Conservation (phyloP, 2,113 vertebrate genomes). For the Pampusana beccarii region DNA sequence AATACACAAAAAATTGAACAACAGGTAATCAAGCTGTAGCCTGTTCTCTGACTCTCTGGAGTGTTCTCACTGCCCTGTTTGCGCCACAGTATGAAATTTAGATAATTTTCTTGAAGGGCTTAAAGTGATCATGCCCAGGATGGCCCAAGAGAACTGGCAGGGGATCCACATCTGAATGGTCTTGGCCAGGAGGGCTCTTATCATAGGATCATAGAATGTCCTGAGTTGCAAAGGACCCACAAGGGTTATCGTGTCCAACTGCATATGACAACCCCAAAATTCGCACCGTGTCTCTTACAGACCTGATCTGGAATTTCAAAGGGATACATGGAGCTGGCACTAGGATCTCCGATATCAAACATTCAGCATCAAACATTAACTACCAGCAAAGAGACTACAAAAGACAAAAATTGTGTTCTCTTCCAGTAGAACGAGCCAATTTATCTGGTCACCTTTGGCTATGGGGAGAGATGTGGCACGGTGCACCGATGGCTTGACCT, state of each 20-base stretch:
- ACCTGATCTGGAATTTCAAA: neutral
- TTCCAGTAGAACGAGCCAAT: neutral
- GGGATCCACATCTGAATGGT: neutral
- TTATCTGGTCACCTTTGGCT: neutral
- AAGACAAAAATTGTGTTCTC: neutral
- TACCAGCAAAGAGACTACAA: neutral
- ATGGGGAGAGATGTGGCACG: neutral
- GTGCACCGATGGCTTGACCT: rapidly evolving
- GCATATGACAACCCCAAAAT: too few relatives aligned
- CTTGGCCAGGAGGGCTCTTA: neutral
- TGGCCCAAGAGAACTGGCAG: neutral
- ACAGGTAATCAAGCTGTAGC: conserved; percentile 1
- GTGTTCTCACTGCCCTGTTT: neutral
- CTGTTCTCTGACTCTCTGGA: neutral
- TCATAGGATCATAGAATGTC: too few relatives aligned
- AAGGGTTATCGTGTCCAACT: too few relatives aligned
- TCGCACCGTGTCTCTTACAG: neutral
- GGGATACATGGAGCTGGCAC: neutral
- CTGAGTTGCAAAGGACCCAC: too few relatives aligned
- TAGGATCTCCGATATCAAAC: neutral
- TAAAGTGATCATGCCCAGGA: neutral
- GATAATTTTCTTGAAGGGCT: neutral
- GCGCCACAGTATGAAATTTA: neutral
- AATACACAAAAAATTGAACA: conserved; percentile 28
- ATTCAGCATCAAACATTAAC: neutral